phyloP scores from a whole-genome alignment of 2,113 vertebrate genomes.

The Xiphophorus hellerii region DNA sequence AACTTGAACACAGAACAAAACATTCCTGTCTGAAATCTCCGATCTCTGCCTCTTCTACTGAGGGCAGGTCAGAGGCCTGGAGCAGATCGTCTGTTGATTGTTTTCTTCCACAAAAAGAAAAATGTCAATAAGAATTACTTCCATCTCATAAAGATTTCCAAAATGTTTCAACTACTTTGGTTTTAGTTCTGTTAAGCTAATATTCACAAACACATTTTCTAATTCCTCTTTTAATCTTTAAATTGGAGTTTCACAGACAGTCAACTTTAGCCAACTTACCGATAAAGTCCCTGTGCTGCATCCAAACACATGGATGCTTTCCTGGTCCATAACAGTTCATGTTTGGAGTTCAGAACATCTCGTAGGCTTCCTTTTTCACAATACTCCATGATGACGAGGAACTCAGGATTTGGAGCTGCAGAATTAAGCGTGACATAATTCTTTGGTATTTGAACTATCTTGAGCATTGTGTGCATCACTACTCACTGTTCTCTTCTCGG shows the following conservation, averaged over 20 bases:
- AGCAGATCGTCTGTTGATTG: too few species aligned
- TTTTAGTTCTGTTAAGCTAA: background rate
- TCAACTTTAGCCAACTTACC: slow-evolving; percentile 69
- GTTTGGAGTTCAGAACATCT: slow-evolving; percentile 78
- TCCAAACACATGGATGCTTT: slow-evolving; percentile 82
- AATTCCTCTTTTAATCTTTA: background rate
- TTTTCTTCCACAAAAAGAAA: too few species aligned
- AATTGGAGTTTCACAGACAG: background rate
- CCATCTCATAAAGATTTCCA: background rate
- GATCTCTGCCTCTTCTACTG: too few species aligned
- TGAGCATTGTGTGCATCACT: background rate
- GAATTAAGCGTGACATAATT: background rate
- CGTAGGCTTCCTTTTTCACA: slow-evolving; percentile 86
- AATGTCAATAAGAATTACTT: background rate
- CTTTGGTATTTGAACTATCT: background rate
- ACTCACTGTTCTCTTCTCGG: slow-evolving; percentile 79
- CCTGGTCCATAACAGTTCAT: slow-evolving; percentile 71
- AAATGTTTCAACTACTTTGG: background rate
- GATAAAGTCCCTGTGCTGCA: slow-evolving; percentile 87
- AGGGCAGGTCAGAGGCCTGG: too few species aligned
- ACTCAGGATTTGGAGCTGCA: slow-evolving; percentile 79
- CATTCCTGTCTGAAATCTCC: too few species aligned
- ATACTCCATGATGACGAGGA: slow-evolving; percentile 88
- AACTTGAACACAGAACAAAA: too few species aligned
- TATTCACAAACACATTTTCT: background rate